Evolutionary conservation across 2,888 invertebrate genomes (phyloP), one percentile per base, ranked within the genome.

Genomic region (Yponomeuta malinellus): DNA sequence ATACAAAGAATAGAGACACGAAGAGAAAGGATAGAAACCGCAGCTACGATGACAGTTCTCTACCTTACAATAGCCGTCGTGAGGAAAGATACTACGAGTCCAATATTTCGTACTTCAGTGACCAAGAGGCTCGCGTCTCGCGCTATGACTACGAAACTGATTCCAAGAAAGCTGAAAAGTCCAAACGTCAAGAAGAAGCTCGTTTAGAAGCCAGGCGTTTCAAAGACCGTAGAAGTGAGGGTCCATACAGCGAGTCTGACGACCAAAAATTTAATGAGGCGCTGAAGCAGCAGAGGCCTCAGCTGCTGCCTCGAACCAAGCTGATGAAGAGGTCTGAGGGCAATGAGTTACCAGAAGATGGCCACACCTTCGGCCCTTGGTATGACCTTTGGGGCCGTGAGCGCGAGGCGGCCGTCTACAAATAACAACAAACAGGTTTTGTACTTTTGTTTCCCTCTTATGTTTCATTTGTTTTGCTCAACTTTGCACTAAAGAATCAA

Each of bases 331-430:
- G 93, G 75, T 85, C 93, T 68, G 92, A 92, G 72, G 87, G 85
- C 72, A 84, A 80, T 72, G 93, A 93, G 76, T 85, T 93, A 73
- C 91, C 91, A 70, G 93, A 93, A 78, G 94, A 94, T 72, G 94
- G 94, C 10, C 96, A 96, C 79, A 95, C 95, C 75, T 97, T 96
- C 82, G 97, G 97, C 1, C 97, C 97, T 0, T 97, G 97, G 97
- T 97, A 97, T 81, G 97, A 97, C 87, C 93, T 97, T 74, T 97
- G 97, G 97, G 97, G 95, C 48, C 93, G 94, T 72, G 96, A 96
- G 84, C 93, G 94, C 72, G 96, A 96, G 85, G 93, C 94, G 65
- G 94, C 95, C 48, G 94, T 95, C 77, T 93, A 93, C 83, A 93
- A 93, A 79, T 94, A 93, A 72, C 31, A 74, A 73, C 72, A 74